Percentiles rank a stretch among this genome's conserved stretches.
These are phyloP conservation scores for Odocoileus virginianus DNA, from an alignment of 2,113 vertebrate species.

Conservation along the genomic window DNA sequence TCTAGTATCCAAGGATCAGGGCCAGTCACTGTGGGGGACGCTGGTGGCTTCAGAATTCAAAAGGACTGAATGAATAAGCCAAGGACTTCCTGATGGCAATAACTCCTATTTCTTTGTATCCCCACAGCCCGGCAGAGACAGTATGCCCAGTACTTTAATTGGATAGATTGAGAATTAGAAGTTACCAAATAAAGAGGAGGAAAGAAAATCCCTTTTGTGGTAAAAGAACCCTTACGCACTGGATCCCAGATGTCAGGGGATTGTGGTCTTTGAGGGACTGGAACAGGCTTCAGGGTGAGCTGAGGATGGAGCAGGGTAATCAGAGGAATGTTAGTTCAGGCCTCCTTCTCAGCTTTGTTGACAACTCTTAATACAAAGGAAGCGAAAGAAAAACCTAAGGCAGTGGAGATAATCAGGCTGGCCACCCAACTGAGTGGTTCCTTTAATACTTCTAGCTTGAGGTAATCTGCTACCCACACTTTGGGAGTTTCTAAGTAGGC, in stretches of 20 bases:
- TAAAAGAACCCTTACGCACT: not conserved
- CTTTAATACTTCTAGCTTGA: conserved; percentile 27
- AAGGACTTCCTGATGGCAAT: not conserved
- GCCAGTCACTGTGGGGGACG: not conserved
- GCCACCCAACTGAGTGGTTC: not conserved
- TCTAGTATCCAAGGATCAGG: not conserved
- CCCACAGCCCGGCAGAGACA: not conserved
- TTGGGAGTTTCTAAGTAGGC: conserved; percentile 20
- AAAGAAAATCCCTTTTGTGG: not conserved
- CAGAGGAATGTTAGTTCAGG: not conserved
- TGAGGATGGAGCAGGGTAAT: not conserved
- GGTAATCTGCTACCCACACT: not conserved
- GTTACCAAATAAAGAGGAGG: conserved; percentile 3
- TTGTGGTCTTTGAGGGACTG: not conserved
- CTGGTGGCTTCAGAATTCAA: not conserved
- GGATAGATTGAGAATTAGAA: not conserved
- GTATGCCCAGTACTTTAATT: not conserved
- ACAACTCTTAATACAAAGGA: conserved; percentile 11
- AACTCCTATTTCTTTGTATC: not conserved
- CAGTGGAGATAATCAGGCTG: not conserved
- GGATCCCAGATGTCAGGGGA: not conserved
- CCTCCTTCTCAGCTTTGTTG: not conserved
- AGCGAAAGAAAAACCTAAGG: not conserved
- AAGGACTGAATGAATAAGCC: not conserved
- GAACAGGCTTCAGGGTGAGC: not conserved